phyloP scores from a whole-genome alignment of 2,113 vertebrate species.

The Nyctereutes procyonoides region DNA sequence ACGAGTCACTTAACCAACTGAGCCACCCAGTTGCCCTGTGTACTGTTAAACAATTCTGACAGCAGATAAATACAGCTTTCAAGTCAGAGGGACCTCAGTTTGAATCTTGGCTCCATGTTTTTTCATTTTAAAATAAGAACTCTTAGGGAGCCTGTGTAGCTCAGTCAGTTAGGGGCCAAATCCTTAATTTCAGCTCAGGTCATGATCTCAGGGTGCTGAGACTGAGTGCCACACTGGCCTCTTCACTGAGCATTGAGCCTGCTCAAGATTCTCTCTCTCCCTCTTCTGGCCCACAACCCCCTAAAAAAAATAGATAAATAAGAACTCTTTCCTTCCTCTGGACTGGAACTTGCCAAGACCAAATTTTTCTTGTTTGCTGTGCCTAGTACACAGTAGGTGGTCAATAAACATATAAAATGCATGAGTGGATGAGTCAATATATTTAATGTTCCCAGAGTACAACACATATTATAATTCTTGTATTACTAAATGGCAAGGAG shows the following conservation, averaged over 20 bases:
- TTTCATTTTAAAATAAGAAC: not conserved
- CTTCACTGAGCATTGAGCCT: not conserved
- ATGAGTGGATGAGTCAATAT: not conserved
- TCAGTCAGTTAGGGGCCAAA: not conserved
- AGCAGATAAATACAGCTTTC: not conserved
- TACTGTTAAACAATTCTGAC: not conserved
- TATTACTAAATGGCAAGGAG: not conserved
- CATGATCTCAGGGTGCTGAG: not conserved
- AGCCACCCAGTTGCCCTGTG: not conserved
- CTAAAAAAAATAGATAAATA: not conserved
- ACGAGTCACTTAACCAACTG: not conserved
- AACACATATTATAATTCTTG: not conserved
- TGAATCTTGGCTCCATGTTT: not conserved
- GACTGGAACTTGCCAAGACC: not conserved
- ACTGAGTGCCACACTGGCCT: not conserved
- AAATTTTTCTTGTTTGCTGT: not conserved
- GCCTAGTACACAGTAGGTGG: not conserved
- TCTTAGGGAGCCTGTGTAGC: not conserved
- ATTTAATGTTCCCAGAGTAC: not conserved
- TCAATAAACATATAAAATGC: not conserved
- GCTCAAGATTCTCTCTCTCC: not conserved
- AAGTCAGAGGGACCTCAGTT: not conserved
- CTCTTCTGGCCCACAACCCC: not conserved
- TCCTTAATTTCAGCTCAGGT: not conserved
- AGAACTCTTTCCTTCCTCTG: not conserved